Evolutionary conservation across 2,113 vertebrate genomes (phyloP).

Genomic region (Grus americana): DNA sequence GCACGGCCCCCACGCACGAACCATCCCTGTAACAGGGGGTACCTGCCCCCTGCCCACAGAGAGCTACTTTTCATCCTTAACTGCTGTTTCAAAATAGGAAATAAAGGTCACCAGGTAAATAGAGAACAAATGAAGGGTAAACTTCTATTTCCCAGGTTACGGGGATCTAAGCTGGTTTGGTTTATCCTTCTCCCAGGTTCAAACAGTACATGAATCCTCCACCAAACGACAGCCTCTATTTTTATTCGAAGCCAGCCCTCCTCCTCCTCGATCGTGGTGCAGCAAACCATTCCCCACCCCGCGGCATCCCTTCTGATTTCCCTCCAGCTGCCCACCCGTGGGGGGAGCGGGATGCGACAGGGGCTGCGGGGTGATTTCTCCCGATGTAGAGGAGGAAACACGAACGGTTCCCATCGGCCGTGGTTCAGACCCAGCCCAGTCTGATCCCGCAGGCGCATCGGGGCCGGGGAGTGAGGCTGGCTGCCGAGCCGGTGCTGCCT

Average conservation of each 20-base stretch:
- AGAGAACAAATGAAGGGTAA: neutral
- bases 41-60: neutral
- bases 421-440: neutral
- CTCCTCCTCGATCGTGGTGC: accelerated
- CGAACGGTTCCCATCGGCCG: neutral
- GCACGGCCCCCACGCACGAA: accelerated
- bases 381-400: neutral
- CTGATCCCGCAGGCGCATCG: neutral
- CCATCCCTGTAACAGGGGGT: accelerated
- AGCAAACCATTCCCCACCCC: neutral
- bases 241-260: neutral
- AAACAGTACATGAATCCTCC: neutral
- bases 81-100: neutral
- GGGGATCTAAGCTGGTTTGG: neutral
- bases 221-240: neutral
- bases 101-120: neutral
- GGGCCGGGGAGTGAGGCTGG: neutral
- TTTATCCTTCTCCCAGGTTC: neutral
- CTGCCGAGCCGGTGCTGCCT: neutral
- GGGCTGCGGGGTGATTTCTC: neutral
- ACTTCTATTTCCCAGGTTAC: neutral
- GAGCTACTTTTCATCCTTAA: neutral
- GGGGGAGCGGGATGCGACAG: accelerated
- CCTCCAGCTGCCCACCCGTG: accelerated
- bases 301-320: neutral